These are phyloP conservation scores for Drosophila ambigua DNA, from an alignment of 1,140 invertebrate species.

Conservation along the genomic window DNA sequence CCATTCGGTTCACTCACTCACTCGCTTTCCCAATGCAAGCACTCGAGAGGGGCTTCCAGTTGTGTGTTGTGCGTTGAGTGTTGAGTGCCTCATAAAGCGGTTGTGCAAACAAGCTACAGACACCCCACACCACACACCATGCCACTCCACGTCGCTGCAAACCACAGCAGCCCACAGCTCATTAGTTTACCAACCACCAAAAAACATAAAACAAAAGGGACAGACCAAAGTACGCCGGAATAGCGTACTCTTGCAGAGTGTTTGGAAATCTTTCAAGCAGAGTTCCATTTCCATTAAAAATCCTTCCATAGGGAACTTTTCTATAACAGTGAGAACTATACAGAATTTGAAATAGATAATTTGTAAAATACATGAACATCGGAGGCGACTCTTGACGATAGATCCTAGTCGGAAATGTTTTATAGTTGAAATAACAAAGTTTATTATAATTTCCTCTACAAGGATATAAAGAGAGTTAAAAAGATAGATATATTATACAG, in stretches of 20 bases:
- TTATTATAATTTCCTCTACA: too few species aligned
- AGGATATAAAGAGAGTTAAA: neutral
- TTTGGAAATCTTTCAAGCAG: too few species aligned
- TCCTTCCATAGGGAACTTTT: too few species aligned
- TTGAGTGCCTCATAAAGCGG: conserved; percentile 71
- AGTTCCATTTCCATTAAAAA: too few species aligned
- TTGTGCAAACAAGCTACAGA: conserved; percentile 70
- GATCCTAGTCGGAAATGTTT: too few species aligned
- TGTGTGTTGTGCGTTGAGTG: conserved; percentile 31
- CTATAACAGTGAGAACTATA: too few species aligned
- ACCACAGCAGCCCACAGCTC: conserved; percentile 72
- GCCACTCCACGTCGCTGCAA: conserved; percentile 13
- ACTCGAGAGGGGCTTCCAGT: conserved; percentile 36
- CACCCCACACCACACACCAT: conserved; percentile 46
- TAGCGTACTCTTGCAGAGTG: conserved; percentile 5
- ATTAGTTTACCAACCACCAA: conserved; percentile 74
- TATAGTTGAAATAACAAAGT: too few species aligned
- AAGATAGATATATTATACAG: too few species aligned
- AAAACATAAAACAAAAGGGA: conserved; percentile 5
- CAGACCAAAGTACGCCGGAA: conserved; percentile 2
- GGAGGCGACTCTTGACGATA: too few species aligned
- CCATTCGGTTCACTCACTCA: conserved; percentile 17
- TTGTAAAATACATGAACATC: too few species aligned
- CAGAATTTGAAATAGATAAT: too few species aligned
- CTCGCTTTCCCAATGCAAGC: conserved; percentile 29